Evolutionary conservation across 2,888 invertebrate genomes (phyloP), one percentile per base, ranked within the genome.

Genomic region (Cylindroiulus punctatus): DNA sequence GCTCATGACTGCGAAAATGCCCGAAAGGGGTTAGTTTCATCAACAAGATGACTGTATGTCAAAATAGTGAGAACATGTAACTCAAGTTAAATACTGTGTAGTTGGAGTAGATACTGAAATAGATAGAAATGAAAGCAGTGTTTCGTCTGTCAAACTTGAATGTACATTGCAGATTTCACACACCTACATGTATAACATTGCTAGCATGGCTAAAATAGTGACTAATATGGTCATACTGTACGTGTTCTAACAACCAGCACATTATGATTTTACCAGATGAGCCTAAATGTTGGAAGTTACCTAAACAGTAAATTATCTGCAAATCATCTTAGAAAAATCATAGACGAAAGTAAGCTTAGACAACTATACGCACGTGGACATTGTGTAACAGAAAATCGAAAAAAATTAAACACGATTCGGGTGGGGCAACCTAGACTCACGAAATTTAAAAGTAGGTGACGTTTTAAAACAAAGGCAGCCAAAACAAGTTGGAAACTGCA

Each of bases 391-490:
- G 36, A 36, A 4, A 36, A 36, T 4, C 36, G 36, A 26, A 30
- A 76, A 26, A 14, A 65, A 26, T 26, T 26, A 65, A 65, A 65
- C 26, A 26, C 10, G 26, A 65, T n/a, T 26, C 17, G 76, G 30
- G 76, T 14, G 76, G 76, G 76, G 30, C 76, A 30, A 4, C 12
- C 26, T 76, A 32, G 32, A 17, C 76, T 76, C 76, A 76, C 76
- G 76, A 76, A 76, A 14, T 30, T 14, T 17, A n/a, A 32, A 76
- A 76, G 76, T 76, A 76, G 76, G 76, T 76, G 32, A 76, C 76
- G 30, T 30, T 76, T 22, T 65, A 65, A 22, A 65, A 65, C 76
- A 30, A 76, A 76, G 76, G 30, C 17, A 76, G 30, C 17, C 17
- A 76, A 30, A 76, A 76, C 17, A 32, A 5, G 10, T 26, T 3